Evolutionary conservation across 1,140 invertebrate species (phyloP), one percentile per base, ranked within the genome.

Genomic region (Drosophila simulans): DNA sequence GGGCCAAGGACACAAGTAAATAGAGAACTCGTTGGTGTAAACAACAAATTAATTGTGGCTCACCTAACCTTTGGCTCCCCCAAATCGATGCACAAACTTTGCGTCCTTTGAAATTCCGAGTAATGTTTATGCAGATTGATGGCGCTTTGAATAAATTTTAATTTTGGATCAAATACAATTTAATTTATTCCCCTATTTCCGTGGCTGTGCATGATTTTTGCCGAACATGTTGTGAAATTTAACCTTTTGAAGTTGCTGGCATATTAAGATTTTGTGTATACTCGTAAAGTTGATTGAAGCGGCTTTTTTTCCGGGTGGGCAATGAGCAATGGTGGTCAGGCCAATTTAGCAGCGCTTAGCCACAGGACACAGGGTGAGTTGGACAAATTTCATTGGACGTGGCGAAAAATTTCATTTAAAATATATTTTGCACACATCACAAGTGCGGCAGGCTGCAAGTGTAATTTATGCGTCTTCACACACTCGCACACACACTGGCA

Each of bases 391-490:
- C 80, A 84, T 84, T 84, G 74, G 83, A 84, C 74, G 78, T 72
- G 74, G 59, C 73, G 63, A 65, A 84, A 53, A 76, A 53, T 58
- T 72, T 68, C 51, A 62, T 53, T 68, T 62, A 58, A 54, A 65
- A 55, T 70, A 68, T 60, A 74, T 77, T 59, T 72, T 71, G 53
- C 57, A 82, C 73, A 82, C 79, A 68, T 46, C 70, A 66, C 46
- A 69, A 73, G 58, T 77, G 65, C 64, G 53, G 60, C 56, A 46
- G 72, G 75, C 69, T 88, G 77, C 81, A 89, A 84, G 84, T 84
- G 76, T 89, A 84, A 88, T 88, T 88, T 89, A 88, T 88, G 80
- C 85, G 72, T 80, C 80, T 88, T 88, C 49, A 60, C 48, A 82
- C 25, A 78, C 10, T 39, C 10, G 48, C 39, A 46, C 20, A 20